Conservation (phyloP, 2,113 vertebrate genomes). For the Tragelaphus strepsiceros region DNA sequence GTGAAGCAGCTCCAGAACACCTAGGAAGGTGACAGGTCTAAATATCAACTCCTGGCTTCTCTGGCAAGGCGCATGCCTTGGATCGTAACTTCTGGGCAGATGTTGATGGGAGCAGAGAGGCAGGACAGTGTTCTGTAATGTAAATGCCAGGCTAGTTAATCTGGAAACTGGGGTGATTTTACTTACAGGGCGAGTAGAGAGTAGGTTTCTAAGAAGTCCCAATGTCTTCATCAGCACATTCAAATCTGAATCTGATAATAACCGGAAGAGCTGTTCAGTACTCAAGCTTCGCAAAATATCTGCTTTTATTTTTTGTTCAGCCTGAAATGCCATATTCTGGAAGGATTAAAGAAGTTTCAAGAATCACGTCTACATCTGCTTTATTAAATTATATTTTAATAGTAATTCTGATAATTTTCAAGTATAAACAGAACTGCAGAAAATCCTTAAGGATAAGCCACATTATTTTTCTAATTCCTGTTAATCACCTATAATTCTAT, state of each 20-base stretch:
- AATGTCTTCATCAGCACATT: constrained; percentile 99
- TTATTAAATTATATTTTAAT: constrained; percentile 37
- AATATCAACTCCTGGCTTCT: background rate
- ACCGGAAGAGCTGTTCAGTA: constrained; percentile 96
- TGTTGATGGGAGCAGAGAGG: background rate
- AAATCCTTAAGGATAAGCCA: background rate
- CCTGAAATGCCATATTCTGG: constrained; percentile 99
- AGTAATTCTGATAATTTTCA: constrained; percentile 9
- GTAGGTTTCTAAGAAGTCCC: constrained; percentile 95
- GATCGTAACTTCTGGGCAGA: background rate
- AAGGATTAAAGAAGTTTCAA: constrained; percentile 69
- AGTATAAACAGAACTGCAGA: constrained; percentile 26
- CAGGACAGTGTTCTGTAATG: background rate
- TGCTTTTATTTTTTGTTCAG: constrained; percentile 98
- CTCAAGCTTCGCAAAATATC: constrained; percentile 96
- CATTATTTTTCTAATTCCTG: background rate
- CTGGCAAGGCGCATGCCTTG: background rate
- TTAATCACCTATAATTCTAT: background rate
- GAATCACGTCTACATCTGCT: constrained; percentile 43
- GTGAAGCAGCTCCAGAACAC: background rate
- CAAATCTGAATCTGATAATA: constrained; percentile 95
- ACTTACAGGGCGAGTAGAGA: constrained; percentile 96
- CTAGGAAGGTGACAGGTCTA: background rate
- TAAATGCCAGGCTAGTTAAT: background rate
- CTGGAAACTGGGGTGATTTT: constrained; percentile 28